These are phyloP conservation scores for Thalassaphorura encarpata DNA, from an alignment of 1,140 invertebrate genomes.

Conservation along the genomic window DNA sequence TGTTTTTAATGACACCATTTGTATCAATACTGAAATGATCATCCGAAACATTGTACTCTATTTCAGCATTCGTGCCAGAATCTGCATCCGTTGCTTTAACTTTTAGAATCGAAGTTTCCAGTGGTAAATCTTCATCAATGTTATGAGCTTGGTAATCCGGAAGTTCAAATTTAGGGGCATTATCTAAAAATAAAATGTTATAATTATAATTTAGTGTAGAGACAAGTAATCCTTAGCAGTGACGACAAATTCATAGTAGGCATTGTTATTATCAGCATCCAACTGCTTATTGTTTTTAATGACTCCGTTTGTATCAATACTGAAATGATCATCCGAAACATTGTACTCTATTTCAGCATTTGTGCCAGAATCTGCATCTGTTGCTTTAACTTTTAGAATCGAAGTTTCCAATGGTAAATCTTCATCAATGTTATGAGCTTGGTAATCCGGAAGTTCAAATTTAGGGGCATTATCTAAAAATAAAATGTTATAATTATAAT, in stretches of 20 bases:
- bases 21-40: constrained; percentile 87
- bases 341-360: constrained; percentile 90
- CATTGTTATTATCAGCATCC: constrained; percentile 90
- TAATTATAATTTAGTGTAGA: neutral
- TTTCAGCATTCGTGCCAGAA: constrained; percentile 84
- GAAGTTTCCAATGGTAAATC: constrained; percentile 82
- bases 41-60: constrained; percentile 82
- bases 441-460: constrained; percentile 89
- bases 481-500: no score
- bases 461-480: constrained; percentile 59
- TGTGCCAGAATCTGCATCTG: constrained; percentile 79
- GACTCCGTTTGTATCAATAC: constrained; percentile 78
- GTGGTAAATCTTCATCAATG: constrained; percentile 82
- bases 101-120: constrained; percentile 79
- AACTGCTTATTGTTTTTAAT: constrained; percentile 87
- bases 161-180: constrained; percentile 85
- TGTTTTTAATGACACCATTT: constrained; percentile 81
- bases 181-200: constrained; percentile 10
- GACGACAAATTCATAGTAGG: constrained; percentile 88
- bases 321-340: constrained; percentile 85
- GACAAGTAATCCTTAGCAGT: constrained; percentile 70
- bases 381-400: constrained; percentile 83
- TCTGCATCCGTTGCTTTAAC: constrained; percentile 89
- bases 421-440: constrained; percentile 89
- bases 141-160: constrained; percentile 93